phyloP scores from a whole-genome alignment of 2,888 invertebrate species.

The Tachystola acroxantha region DNA sequence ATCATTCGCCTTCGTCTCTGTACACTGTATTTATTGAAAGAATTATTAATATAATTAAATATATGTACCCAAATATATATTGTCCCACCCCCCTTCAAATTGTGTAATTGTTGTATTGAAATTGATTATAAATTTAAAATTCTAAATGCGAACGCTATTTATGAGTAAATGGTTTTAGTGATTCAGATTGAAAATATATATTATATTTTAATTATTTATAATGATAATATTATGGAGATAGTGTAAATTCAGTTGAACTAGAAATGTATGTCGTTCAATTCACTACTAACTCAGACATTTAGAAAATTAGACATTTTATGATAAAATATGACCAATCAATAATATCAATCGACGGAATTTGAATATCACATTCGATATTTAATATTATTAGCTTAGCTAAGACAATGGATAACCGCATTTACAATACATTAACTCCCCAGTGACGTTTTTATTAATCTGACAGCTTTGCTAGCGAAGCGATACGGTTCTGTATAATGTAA shows the following conservation, averaged over 20 bases:
- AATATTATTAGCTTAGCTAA: slow-evolving; percentile 40
- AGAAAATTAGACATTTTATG: slow-evolving; percentile 31
- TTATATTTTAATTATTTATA: slow-evolving; percentile 33
- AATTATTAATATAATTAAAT: slow-evolving; percentile 31
- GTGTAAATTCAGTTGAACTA: slow-evolving; percentile 64
- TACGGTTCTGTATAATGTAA: slow-evolving; percentile 18
- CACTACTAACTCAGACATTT: slow-evolving; percentile 34
- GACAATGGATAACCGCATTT: slow-evolving; percentile 56
- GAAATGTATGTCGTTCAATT: slow-evolving; percentile 63
- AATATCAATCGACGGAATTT: slow-evolving; percentile 52
- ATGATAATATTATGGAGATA: slow-evolving; percentile 33
- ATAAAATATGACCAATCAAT: slow-evolving; percentile 57
- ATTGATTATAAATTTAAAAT: slow-evolving; percentile 40
- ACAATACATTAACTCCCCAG: slow-evolving; percentile 44
- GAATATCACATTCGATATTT: slow-evolving; percentile 49
- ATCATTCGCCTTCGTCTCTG: slow-evolving; percentile 57
- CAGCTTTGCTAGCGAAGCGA: slow-evolving; percentile 43
- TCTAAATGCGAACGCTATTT: slow-evolving; percentile 72
- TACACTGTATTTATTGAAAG: slow-evolving; percentile 49
- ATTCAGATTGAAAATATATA: slow-evolving; percentile 63
- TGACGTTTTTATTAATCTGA: slow-evolving; percentile 40
- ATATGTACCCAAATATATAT: slow-evolving; percentile 42
- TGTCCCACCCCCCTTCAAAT: slow-evolving; percentile 50
- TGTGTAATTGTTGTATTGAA: slow-evolving; percentile 58
- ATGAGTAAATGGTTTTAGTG: slow-evolving; percentile 61